Percentiles rank a stretch among this genome's conserved stretches.
phyloP scores from a whole-genome alignment of 2,113 vertebrate species.

The Gopherus flavomarginatus region DNA sequence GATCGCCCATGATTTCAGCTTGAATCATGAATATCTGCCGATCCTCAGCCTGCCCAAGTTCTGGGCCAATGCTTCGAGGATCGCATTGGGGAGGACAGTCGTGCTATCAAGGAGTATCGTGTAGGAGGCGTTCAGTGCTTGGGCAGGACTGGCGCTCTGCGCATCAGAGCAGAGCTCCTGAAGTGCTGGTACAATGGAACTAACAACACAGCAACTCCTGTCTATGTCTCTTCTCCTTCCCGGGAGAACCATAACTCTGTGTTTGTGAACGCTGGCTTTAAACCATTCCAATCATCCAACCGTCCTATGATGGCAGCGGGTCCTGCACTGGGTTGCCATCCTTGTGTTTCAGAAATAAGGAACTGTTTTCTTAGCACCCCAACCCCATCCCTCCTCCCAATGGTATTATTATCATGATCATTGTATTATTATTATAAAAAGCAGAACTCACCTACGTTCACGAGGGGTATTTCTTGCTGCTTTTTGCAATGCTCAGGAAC shows the following conservation, averaged over 20 bases:
- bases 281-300: neutral
- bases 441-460: no score
- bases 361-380: no score
- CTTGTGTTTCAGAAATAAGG: no score
- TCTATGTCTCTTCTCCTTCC: conserved; percentile 92
- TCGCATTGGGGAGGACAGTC: conserved; percentile 90
- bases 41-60: conserved; percentile 94
- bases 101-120: conserved; percentile 89
- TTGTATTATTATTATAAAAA: no score
- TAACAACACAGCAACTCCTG: conserved; percentile 90
- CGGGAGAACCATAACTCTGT: conserved; percentile 98
- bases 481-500: no score
- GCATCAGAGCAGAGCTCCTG: conserved; percentile 94
- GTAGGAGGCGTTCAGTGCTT: conserved; percentile 94
- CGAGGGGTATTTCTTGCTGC: no score
- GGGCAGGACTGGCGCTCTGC: conserved; percentile 93
- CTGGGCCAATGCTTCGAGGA: conserved; percentile 86
- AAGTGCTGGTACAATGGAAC: conserved; percentile 92
- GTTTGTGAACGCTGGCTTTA: conserved; percentile 91
- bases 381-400: no score
- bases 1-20: conserved; percentile 82
- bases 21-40: conserved; percentile 96
- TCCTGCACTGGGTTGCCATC: no score
- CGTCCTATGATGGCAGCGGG: no score
- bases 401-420: no score